A percentile compares a stretch with the other conserved stretches of the same genome.
phyloP scores from a whole-genome alignment of 2,888 invertebrate genomes.

The Pyralis farinalis region DNA sequence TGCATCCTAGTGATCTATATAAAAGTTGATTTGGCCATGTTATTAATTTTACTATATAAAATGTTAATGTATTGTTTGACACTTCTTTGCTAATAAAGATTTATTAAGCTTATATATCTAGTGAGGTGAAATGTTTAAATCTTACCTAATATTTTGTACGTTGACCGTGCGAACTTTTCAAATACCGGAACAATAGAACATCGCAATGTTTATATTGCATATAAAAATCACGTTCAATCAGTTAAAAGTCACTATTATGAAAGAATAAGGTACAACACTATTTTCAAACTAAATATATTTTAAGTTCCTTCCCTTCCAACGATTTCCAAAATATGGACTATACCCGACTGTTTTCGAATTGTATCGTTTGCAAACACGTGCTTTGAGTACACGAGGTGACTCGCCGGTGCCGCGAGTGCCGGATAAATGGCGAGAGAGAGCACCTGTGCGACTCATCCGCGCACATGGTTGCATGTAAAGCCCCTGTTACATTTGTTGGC shows the following conservation, averaged over 20 bases:
- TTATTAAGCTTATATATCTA: neutral
- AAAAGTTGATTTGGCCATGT: too few relatives aligned
- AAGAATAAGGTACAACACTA: slow-evolving; percentile 1
- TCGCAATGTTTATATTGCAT: slow-evolving; percentile 29
- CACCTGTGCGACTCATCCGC: slow-evolving; percentile 51
- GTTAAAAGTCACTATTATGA: slow-evolving; percentile 11
- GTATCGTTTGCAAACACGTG: slow-evolving; percentile 34
- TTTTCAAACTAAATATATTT: slow-evolving; percentile 1
- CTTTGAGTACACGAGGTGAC: slow-evolving; percentile 44
- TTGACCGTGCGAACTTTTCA: slow-evolving; percentile 43
- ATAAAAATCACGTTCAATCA: slow-evolving; percentile 12
- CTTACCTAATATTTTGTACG: slow-evolving; percentile 45
- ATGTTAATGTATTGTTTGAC: too few relatives aligned
- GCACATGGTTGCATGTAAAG: slow-evolving; percentile 28
- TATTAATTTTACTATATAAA: too few relatives aligned
- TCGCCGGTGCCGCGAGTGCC: slow-evolving; percentile 61
- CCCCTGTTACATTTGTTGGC: slow-evolving; percentile 8
- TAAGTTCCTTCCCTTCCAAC: neutral
- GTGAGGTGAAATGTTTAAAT: slow-evolving; percentile 14
- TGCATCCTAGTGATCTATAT: too few relatives aligned
- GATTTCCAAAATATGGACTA: slow-evolving; percentile 5
- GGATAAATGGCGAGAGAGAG: slow-evolving; percentile 62
- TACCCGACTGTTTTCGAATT: slow-evolving; percentile 3
- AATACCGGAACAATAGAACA: slow-evolving; percentile 42
- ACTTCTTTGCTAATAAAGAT: too few relatives aligned